A percentile compares a stretch with the other conserved stretches of the same genome.
Evolutionary conservation across 2,797 vertebrate genomes (phyloP).

Genomic region (Phalanger gymnotis): DNA sequence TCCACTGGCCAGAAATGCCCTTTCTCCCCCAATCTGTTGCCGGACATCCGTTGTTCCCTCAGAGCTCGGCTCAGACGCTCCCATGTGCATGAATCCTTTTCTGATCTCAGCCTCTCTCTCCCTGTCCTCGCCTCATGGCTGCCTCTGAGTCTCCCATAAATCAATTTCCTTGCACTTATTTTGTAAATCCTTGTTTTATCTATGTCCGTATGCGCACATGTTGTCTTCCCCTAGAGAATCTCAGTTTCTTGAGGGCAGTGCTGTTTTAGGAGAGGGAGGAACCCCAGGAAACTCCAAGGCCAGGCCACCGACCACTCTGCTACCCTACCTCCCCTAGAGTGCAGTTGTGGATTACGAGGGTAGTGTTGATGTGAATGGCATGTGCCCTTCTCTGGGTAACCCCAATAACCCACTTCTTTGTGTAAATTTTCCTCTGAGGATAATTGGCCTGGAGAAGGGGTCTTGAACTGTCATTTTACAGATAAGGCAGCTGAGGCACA

Average conservation of each 20-base stretch:
- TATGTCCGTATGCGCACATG: not conserved
- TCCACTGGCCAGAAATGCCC: not conserved
- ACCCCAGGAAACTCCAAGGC: too few relatives aligned
- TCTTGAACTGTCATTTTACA: not conserved
- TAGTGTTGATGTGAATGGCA: not conserved
- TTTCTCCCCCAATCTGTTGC: not conserved
- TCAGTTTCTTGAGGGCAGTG: too few relatives aligned
- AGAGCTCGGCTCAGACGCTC: not conserved
- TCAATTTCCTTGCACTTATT: not conserved
- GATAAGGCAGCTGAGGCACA: not conserved
- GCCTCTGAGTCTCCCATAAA: not conserved
- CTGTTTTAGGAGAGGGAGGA: too few relatives aligned
- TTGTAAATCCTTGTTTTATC: not conserved
- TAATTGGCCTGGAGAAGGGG: not conserved
- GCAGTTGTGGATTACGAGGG: not conserved
- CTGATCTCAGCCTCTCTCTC: not conserved
- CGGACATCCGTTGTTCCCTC: not conserved
- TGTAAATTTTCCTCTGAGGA: not conserved
- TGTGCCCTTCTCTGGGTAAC: not conserved
- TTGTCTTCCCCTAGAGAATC: not conserved
- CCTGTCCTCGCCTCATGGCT: not conserved
- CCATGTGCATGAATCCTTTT: not conserved
- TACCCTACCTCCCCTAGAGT: not conserved
- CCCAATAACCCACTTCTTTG: not conserved
- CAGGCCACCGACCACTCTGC: too few relatives aligned